Percentiles rank a stretch among this genome's conserved stretches.
phyloP scores from a whole-genome alignment of 2,113 vertebrate genomes.

The Atlantisia rogersi region DNA sequence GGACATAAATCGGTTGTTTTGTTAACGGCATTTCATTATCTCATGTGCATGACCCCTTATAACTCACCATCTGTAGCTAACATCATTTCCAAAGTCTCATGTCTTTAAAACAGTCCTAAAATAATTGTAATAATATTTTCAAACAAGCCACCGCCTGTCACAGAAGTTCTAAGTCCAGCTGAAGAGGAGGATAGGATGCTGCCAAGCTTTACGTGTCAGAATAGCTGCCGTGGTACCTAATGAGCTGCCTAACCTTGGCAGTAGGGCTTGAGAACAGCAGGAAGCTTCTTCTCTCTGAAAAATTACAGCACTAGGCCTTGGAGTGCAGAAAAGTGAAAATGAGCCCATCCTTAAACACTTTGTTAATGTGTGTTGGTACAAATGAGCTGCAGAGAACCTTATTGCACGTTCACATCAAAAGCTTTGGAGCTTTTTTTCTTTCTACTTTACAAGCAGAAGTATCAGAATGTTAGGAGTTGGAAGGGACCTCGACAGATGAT shows the following conservation, averaged over 20 bases:
- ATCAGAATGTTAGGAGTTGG: too few species aligned
- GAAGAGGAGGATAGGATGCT: neutral
- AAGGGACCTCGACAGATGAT: too few species aligned
- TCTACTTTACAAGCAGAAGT: neutral
- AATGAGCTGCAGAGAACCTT: neutral
- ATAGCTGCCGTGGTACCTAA: neutral
- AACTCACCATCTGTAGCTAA: slow-evolving; percentile 34
- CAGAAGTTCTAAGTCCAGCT: neutral
- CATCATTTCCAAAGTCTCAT: neutral
- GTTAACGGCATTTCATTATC: neutral
- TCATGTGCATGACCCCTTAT: neutral
- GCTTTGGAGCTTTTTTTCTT: neutral
- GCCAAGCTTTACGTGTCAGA: neutral
- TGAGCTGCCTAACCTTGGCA: neutral
- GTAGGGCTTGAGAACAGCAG: neutral
- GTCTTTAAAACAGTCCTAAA: neutral
- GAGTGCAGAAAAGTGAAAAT: neutral
- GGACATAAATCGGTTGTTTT: neutral
- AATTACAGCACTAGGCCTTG: neutral
- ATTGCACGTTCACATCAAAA: neutral
- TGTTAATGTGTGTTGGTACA: neutral
- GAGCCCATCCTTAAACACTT: neutral
- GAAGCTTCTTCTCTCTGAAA: neutral
- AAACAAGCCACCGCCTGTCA: neutral
- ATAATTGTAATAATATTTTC: neutral